Conservation (phyloP, 1,140 invertebrate species). For the Battus philenor region DNA sequence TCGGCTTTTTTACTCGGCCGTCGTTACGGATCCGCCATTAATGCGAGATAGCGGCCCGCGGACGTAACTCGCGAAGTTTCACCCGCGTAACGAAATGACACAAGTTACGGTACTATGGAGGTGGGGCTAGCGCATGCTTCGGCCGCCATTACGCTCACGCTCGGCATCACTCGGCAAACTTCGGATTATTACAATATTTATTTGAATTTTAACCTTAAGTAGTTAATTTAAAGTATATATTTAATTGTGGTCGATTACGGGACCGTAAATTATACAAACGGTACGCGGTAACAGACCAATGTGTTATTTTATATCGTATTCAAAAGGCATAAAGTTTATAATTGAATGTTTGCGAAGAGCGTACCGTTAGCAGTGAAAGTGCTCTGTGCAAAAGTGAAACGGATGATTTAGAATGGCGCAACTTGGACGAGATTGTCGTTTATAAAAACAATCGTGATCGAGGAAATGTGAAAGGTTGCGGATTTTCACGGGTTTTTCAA, state of each 20-base stretch:
- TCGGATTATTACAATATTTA: constrained; percentile 5
- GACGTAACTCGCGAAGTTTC: constrained; percentile 51
- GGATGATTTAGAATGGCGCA: constrained; percentile 50
- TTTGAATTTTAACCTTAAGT: too few relatives aligned
- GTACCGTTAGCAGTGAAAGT: constrained; percentile 70
- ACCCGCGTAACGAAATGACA: constrained; percentile 59
- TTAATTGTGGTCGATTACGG: background rate
- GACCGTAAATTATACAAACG: constrained; percentile 2
- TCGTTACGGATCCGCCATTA: constrained; percentile 1
- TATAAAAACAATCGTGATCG: constrained; percentile 34
- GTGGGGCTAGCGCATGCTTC: constrained; percentile 19
- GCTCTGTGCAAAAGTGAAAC: constrained; percentile 65
- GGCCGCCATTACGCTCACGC: constrained; percentile 3
- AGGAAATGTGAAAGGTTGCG: constrained; percentile 41
- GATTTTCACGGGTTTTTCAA: constrained; percentile 7
- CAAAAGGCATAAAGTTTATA: constrained; percentile 16
- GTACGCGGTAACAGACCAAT: background rate
- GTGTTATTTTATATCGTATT: background rate
- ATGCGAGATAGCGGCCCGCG: constrained; percentile 50
- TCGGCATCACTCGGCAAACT: constrained; percentile 23
- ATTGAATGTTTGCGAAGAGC: constrained; percentile 20
- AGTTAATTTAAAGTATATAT: background rate
- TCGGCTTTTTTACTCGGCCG: too few relatives aligned
- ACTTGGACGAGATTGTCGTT: constrained; percentile 43
- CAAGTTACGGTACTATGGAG: constrained; percentile 56